Evolutionary conservation across 92 coral and sea anemone species (phyloP), one percentile per base, ranked within the genome.

Genomic region (Paramuricea clavata): DNA sequence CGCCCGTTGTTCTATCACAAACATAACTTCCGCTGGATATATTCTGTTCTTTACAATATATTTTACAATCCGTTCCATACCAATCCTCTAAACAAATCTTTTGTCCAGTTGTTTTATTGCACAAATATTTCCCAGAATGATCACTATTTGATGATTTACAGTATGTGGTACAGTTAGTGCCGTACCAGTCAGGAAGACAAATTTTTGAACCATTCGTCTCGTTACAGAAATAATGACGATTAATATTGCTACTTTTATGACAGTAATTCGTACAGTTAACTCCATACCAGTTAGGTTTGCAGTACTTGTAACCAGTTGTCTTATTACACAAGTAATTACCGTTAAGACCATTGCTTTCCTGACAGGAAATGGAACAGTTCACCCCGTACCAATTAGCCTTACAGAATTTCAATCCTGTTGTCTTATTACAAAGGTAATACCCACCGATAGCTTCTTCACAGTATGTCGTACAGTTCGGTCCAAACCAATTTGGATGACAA

Each of bases 151-250:
- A 64, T 19, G 72, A 36, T 10, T 69, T 74, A 69, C 92, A 89
- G 50, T 85, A 68, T 34, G 67, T 25, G 19, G 41, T 21, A 49
- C 90, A 87, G 57, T 50, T 50, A 12, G 13, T n/a, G 19, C 69
- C 26, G 49, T 32, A 79, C 85, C 82, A 60, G 56, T 87, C 19
- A 7, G 43, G 33, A 21, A 1, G 33, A 39, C 87, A 83, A 12
- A 32, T 6, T 27, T 93, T 93, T 9, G 93, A 83, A 60, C 97
- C 97, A 44, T 83, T 91, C 21, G 26, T 59, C 72, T 65, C 22
- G 33, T 89, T 89, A 62, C 89, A 85, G 13, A 22, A 25, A 67
- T 95, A 92, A 68, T 91, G 94, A 2, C 90, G 86, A 17, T 19
- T 26, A 12, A 78, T 65, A 13, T 65, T 12, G 6, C 12, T 52